phyloP scores from a whole-genome alignment of 2,797 vertebrate genomes.

The Myripristis murdjan region DNA sequence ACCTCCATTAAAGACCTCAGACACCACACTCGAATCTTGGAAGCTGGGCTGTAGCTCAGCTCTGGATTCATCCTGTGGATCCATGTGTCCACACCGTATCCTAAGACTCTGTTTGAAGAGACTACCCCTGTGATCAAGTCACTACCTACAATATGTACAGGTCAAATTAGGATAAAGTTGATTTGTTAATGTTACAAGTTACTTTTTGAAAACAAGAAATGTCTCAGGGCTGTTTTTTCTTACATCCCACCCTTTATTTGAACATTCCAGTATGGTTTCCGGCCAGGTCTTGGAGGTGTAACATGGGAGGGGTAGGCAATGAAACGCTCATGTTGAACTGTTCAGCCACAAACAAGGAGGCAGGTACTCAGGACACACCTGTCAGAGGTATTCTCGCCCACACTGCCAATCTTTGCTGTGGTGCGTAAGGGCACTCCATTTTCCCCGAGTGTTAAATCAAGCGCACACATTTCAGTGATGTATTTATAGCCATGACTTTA shows the following conservation, averaged over 20 bases:
- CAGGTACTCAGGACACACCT: slow-evolving; percentile 62
- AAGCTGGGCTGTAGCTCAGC: slow-evolving; percentile 51
- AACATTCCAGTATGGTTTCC: slow-evolving; percentile 43
- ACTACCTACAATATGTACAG: slow-evolving; percentile 61
- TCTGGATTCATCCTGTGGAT: slow-evolving; percentile 51
- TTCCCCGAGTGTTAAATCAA: not conserved
- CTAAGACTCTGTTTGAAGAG: slow-evolving; percentile 31
- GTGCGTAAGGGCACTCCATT: slow-evolving; percentile 1
- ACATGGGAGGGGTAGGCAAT: slow-evolving; percentile 14
- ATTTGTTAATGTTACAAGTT: slow-evolving; percentile 38
- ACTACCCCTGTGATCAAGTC: slow-evolving; percentile 56
- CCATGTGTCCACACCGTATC: slow-evolving; percentile 35
- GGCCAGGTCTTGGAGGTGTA: slow-evolving; percentile 18
- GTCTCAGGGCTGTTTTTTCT: slow-evolving; percentile 26
- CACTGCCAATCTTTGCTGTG: slow-evolving; percentile 30
- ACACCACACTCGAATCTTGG: slow-evolving; percentile 47
- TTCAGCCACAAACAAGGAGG: slow-evolving; percentile 8
- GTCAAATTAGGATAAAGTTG: slow-evolving; percentile 24
- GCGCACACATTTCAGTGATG: slow-evolving; percentile 16
- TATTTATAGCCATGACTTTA: not conserved
- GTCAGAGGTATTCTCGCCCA: slow-evolving; percentile 55
- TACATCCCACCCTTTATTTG: not conserved
- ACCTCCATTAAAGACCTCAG: slow-evolving; percentile 20
- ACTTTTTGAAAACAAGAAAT: slow-evolving; percentile 30
- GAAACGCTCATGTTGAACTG: slow-evolving; percentile 6